Conservation (phyloP, 2,888 invertebrate genomes). For the Rugalucina vietnamica region DNA sequence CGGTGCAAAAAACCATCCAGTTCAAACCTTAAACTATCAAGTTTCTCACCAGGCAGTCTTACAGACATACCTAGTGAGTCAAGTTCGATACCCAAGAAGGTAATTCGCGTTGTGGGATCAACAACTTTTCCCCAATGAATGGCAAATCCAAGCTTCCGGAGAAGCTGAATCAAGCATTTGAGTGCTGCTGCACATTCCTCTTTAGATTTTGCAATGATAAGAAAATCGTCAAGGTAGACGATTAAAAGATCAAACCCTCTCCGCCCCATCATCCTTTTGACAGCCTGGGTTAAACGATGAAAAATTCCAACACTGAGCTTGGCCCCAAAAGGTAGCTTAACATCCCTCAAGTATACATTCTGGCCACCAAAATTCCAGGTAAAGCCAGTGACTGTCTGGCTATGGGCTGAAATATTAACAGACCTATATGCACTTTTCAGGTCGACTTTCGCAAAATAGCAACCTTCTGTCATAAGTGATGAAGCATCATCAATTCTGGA, state of each 20-base stretch:
- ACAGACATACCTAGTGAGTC: background rate
- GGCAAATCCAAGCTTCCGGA: background rate
- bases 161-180: background rate
- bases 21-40: background rate
- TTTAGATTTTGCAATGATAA: background rate
- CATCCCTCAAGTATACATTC: background rate
- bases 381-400: background rate
- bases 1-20: constrained; percentile 15
- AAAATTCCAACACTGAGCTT: background rate
- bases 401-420: background rate
- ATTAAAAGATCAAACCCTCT: background rate
- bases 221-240: background rate
- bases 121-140: background rate
- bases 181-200: background rate
- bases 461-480: background rate
- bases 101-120: background rate
- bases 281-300: background rate
- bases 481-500: constrained; percentile 16
- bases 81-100: background rate
- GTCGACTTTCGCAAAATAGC: constrained; percentile 7
- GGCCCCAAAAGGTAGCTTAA: background rate
- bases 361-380: background rate
- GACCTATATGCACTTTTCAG: background rate
- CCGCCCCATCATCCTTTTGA: background rate
- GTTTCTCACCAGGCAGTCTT: constrained; percentile 23